Conservation (phyloP, 2,797 vertebrate species). For the Pipistrellus pipistrellus region DNA sequence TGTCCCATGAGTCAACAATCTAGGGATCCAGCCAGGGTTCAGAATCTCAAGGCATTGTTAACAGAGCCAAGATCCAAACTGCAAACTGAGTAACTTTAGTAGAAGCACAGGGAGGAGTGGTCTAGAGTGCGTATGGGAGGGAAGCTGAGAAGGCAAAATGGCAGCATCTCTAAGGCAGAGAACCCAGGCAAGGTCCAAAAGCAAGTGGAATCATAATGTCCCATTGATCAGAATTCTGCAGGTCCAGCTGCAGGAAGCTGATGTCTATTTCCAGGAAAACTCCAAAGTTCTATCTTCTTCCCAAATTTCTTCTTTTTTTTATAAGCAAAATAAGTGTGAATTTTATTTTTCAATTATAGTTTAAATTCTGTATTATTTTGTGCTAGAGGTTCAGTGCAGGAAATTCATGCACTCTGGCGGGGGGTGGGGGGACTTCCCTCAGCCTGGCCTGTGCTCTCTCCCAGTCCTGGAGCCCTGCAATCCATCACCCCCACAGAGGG, state of each 20-base stretch:
- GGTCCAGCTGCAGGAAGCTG: not conserved
- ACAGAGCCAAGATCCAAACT: not conserved
- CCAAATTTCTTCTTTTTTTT: not conserved
- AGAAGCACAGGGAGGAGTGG: not conserved
- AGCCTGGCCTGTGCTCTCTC: no score
- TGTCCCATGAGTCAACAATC: not conserved
- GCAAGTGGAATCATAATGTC: not conserved
- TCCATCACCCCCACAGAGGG: no score
- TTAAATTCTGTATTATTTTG: no score
- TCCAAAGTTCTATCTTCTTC: not conserved
- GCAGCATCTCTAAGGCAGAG: not conserved
- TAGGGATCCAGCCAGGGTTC: not conserved
- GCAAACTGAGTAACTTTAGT: constrained; percentile 12
- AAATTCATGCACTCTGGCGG: no score
- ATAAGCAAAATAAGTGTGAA: no score
- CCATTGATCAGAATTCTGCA: not conserved
- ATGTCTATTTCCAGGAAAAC: not conserved
- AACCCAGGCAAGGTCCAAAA: not conserved
- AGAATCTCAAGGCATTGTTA: constrained; percentile 11
- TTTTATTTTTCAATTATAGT: no score
- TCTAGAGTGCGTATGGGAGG: not conserved
- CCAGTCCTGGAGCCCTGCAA: no score
- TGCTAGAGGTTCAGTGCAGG: no score
- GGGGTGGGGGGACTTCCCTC: no score
- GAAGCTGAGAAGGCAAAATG: not conserved